Evolutionary conservation across 2,888 invertebrate genomes (phyloP).

Genomic region (Acanthoscelides obtectus): DNA sequence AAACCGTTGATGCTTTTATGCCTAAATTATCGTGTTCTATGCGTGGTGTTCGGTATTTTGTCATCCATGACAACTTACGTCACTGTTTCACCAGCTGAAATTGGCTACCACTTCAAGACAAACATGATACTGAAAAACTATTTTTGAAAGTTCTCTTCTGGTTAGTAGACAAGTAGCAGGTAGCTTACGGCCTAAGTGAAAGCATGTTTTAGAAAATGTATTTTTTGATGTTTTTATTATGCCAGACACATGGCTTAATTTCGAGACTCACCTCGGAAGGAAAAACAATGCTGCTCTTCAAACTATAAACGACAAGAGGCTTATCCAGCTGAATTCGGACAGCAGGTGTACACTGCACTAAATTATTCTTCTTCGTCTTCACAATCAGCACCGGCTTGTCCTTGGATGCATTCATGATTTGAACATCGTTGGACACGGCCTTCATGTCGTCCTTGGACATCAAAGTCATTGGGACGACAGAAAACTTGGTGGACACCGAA

Average conservation of each 20-base stretch:
- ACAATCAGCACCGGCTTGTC: conserved; percentile 43
- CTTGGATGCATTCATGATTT: conserved; percentile 42
- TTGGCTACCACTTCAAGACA: too few relatives aligned
- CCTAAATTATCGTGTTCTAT: too few relatives aligned
- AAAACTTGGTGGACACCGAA: conserved; percentile 37
- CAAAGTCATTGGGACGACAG: conserved; percentile 42
- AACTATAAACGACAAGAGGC: conserved; percentile 43
- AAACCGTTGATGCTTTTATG: too few relatives aligned
- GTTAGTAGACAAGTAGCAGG: too few relatives aligned
- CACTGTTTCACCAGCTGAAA: too few relatives aligned
- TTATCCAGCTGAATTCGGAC: conserved; percentile 44
- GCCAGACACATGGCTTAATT: background rate
- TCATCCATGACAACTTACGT: too few relatives aligned
- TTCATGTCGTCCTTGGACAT: conserved; percentile 40
- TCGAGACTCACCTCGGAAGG: conserved; percentile 39
- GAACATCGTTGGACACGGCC: conserved; percentile 37
- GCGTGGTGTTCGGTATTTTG: too few relatives aligned
- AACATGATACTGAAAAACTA: too few relatives aligned
- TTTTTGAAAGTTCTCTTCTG: too few relatives aligned
- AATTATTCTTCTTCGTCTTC: conserved; percentile 34
- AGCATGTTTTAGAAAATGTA: too few relatives aligned
- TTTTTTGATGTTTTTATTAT: background rate
- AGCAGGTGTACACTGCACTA: conserved; percentile 45
- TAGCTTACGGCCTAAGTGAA: too few relatives aligned
- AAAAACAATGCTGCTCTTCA: conserved; percentile 44